Evolutionary conservation across 2,797 vertebrate species (phyloP).

Genomic region (Acanthopagrus latus): DNA sequence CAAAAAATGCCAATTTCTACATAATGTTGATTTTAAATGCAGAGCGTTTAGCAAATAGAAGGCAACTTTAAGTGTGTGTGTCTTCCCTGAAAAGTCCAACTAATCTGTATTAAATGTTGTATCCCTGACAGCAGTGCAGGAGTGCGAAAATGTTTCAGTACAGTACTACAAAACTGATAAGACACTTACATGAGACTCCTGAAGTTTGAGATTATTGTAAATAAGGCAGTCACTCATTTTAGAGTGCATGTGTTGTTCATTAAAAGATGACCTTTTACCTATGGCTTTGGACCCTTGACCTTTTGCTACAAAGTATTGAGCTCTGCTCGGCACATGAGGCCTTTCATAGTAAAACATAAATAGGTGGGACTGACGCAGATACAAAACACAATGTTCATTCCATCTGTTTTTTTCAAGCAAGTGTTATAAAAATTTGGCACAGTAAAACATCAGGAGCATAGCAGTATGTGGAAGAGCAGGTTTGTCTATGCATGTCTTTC

Average conservation of each 20-base stretch:
- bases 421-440: not conserved
- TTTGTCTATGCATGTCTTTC: not conserved
- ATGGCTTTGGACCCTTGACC: conserved; percentile 2
- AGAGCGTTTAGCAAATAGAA: not conserved
- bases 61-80: not conserved
- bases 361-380: not conserved
- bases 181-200: not conserved
- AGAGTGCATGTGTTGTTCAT: not conserved
- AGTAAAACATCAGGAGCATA: not conserved
- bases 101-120: not conserved
- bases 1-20: too few species aligned
- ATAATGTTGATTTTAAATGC: not conserved
- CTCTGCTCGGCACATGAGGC: not conserved
- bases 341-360: not conserved
- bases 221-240: not conserved
- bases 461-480: not conserved
- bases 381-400: not conserved
- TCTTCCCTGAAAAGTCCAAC: conserved; percentile 17
- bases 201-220: conserved; percentile 9
- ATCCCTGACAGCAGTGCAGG: not conserved
- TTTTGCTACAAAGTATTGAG: not conserved
- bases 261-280: not conserved
- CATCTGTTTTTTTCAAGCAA: too few species aligned
- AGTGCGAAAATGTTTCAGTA: not conserved
- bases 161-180: not conserved